Percentiles rank a stretch among this genome's conserved stretches.
phyloP scores from a whole-genome alignment of 2,888 invertebrate species.

The Eulithis testata region DNA sequence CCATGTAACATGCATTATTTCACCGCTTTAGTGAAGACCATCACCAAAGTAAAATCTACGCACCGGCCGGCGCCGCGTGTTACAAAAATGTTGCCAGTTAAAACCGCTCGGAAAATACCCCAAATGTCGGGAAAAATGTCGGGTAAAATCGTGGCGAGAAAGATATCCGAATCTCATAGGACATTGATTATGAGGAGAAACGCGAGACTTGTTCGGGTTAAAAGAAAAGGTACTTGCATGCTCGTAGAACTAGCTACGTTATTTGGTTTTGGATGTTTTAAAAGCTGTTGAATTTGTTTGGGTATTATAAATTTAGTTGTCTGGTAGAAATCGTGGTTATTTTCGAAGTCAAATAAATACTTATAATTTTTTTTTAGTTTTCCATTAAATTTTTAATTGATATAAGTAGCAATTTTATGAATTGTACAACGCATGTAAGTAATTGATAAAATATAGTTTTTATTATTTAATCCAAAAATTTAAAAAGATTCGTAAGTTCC shows the following conservation, averaged over 20 bases:
- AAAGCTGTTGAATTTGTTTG: not conserved
- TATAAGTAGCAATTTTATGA: no score
- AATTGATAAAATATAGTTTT: no score
- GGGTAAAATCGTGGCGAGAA: constrained; percentile 47
- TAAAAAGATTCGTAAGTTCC: no score
- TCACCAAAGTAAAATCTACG: constrained; percentile 39
- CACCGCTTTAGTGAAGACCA: constrained; percentile 47
- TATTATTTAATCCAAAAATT: no score
- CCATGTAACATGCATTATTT: constrained; percentile 35
- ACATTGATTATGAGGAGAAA: constrained; percentile 66
- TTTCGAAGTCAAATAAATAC: no score
- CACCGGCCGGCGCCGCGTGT: constrained; percentile 33
- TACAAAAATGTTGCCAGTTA: constrained; percentile 45
- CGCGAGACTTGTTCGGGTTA: constrained; percentile 60
- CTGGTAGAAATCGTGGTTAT: not conserved
- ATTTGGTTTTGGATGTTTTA: constrained; percentile 4
- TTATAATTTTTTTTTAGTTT: no score
- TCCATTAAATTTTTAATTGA: no score
- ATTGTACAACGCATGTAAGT: no score
- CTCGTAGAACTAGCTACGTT: constrained; percentile 16
- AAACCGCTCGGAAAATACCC: constrained; percentile 51
- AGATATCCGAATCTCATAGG: constrained; percentile 57
- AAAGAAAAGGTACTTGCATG: constrained; percentile 71
- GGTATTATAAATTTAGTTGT: not conserved
- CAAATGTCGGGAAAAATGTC: constrained; percentile 53